Base-by-base conservation (phyloP, 2,797 vertebrate genomes). In the Micrastur ruficollis region DNA sequence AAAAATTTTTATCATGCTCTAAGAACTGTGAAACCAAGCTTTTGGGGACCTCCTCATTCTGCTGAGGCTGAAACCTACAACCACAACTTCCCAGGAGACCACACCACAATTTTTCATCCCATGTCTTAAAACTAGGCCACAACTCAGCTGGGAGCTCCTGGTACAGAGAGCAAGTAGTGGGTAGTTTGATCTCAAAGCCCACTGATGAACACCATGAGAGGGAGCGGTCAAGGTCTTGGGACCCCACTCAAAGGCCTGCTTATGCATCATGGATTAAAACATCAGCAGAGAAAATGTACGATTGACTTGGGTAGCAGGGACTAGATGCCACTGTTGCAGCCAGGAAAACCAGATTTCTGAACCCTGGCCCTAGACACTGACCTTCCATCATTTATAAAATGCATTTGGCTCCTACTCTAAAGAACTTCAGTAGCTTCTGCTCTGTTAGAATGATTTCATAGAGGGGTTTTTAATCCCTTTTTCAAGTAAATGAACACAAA, bases 401-500 rank as follows among this genome's bases (percentile, higher is more conserved):
- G 27, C 11, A 19, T 81, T 70, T 80, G 40, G 9, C 36, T 81
- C 20, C 61, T 76, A 52, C 21, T 31, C 31, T 75, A 44, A 93
- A 97, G 49, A 68, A 61, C 34, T 91, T 81, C 86, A 62, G 27
- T 67, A 80, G 49, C 56, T 85, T 90, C 86, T 90, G 44, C 50
- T n/a, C 10, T 73, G 58, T 84, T 70, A 89, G 27, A 93, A 92
- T 88, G 19, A 89, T 84, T 95, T 95, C 58, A 79, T 17, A 62
- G 36, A 63, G 86, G 59, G 11, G 86, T 97, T 94, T 95, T 89
- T 52, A 96, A 96, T 95, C 80, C 55, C 19, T 59, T 96, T 92
- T 96, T 92, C 62, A 75, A 94, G 91, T 91, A 96, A 97, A 95
- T 93, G 88, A 96, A 95, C 82, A 95, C 81, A 95, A 93, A 95